A percentile compares a stretch with the other conserved stretches of the same genome.
phyloP scores from a whole-genome alignment of 2,797 vertebrate genomes.

The Allobates femoralis region DNA sequence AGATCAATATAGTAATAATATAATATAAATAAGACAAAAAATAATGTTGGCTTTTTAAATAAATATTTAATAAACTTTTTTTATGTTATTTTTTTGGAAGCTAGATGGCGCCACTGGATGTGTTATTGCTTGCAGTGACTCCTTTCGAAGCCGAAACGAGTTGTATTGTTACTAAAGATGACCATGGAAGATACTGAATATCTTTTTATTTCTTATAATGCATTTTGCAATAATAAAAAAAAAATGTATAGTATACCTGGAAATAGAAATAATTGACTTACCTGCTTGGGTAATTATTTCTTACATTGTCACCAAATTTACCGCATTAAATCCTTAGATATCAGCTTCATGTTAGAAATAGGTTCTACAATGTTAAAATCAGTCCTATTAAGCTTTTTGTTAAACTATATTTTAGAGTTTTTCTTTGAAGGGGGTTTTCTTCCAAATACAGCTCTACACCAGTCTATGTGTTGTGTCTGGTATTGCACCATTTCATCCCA shows the following conservation, averaged over 20 bases:
- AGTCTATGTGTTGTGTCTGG: no score
- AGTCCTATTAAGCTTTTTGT: no score
- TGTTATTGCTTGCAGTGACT: neutral
- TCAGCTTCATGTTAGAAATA: no score
- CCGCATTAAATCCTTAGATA: no score
- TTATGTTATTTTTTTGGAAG: slow-evolving; percentile 50
- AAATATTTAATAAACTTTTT: neutral
- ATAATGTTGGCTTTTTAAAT: neutral
- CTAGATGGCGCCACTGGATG: slow-evolving; percentile 70
- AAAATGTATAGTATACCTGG: neutral
- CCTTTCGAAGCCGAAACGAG: neutral
- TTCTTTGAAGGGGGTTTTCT: no score
- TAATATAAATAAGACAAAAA: neutral
- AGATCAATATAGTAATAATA: no score
- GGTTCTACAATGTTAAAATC: no score
- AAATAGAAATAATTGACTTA: neutral
- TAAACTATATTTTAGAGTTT: no score
- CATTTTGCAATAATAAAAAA: neutral
- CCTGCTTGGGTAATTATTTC: neutral
- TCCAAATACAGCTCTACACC: no score
- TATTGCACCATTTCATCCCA: no score
- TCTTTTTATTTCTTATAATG: neutral
- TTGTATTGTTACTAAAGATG: neutral
- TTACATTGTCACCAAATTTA: neutral
- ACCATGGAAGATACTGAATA: neutral